phyloP scores from a whole-genome alignment of 1,140 invertebrate species.

The Bombus soroeensis region DNA sequence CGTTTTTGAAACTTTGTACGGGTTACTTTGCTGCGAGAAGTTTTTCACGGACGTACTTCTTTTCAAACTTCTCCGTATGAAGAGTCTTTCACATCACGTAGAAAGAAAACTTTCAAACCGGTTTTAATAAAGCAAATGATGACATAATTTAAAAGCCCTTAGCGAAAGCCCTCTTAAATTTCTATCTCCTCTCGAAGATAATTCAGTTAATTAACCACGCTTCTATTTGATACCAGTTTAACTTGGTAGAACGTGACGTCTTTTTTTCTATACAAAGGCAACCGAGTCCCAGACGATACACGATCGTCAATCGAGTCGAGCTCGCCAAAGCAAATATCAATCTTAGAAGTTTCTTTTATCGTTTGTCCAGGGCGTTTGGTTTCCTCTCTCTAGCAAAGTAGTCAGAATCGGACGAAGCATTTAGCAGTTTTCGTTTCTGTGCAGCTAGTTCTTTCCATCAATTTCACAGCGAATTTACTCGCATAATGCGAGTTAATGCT shows the following conservation, averaged over 20 bases:
- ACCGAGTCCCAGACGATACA: too few species aligned
- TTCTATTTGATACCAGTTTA: neutral
- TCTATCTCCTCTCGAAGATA: neutral
- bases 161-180: neutral
- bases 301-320: neutral
- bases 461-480: neutral
- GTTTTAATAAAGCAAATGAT: conserved; percentile 21
- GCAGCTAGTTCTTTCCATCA: neutral
- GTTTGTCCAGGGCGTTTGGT: neutral
- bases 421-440: neutral
- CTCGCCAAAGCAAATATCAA: neutral
- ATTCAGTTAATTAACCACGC: neutral
- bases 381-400: neutral
- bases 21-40: neutral
- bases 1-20: conserved; percentile 15
- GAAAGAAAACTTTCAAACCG: neutral
- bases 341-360: neutral
- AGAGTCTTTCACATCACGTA: neutral
- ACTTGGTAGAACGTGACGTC: neutral
- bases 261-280: too few species aligned
- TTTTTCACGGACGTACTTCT: neutral
- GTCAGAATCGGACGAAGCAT: neutral
- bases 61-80: conserved; percentile 17
- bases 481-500: neutral
- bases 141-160: conserved; percentile 19